phyloP scores from a whole-genome alignment of 2,888 invertebrate genomes.

The Netelia melanura region DNA sequence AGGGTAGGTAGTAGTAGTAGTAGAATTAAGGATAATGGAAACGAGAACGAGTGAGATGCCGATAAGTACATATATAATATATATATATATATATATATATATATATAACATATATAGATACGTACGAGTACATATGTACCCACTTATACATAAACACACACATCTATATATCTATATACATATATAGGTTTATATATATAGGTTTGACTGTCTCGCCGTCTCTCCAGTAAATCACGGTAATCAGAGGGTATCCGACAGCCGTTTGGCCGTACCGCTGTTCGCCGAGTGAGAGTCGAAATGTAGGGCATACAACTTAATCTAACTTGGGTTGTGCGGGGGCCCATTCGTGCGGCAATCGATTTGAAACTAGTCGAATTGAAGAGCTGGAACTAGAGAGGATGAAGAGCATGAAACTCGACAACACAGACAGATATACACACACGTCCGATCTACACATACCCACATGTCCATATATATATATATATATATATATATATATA shows the following conservation, averaged over 20 bases:
- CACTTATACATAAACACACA: conserved; percentile 10
- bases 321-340: conserved; percentile 72
- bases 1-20: conserved; percentile 20
- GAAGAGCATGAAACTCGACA: conserved; percentile 58
- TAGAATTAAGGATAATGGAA: conserved; percentile 61
- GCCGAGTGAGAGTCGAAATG: conserved; percentile 69
- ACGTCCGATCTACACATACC: conserved; percentile 1
- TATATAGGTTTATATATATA: background rate
- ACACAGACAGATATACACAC: conserved; percentile 20
- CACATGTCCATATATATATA: conserved; percentile 4
- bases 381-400: conserved; percentile 52
- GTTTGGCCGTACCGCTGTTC: conserved; percentile 72
- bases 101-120: background rate
- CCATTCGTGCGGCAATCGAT: conserved; percentile 69
- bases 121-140: background rate
- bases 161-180: conserved; percentile 1
- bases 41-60: conserved; percentile 56
- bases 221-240: conserved; percentile 76
- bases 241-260: conserved; percentile 77
- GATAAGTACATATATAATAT: background rate
- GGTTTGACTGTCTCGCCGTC: conserved; percentile 16
- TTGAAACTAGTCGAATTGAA: conserved; percentile 67
- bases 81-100: too few relatives aligned
- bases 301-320: conserved; percentile 78
- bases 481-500: conserved; percentile 5